Evolutionary conservation across 1,140 invertebrate species (phyloP).

Genomic region (Drosophila ironensis): DNA sequence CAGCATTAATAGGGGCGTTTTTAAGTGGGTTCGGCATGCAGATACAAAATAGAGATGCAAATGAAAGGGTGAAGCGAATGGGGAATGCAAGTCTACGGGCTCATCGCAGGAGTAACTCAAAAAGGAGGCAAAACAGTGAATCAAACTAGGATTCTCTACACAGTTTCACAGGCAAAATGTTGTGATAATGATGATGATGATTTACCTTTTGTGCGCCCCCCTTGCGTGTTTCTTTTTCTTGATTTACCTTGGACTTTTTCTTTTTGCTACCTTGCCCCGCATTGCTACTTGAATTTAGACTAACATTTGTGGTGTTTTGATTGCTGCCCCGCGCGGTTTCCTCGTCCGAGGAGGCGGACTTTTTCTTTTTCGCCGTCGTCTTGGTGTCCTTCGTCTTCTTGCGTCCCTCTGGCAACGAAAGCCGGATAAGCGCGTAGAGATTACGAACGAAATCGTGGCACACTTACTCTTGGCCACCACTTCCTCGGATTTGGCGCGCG

Average conservation of each 20-base stretch:
- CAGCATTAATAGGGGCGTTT: not conserved
- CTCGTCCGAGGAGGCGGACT: constrained; percentile 74
- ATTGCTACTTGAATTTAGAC: constrained; percentile 40
- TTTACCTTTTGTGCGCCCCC: constrained; percentile 82
- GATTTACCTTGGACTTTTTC: constrained; percentile 82
- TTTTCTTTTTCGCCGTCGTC: constrained; percentile 77
- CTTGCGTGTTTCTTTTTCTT: constrained; percentile 82
- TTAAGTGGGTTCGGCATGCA: not conserved
- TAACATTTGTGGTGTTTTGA: constrained; percentile 48
- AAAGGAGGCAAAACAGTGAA: constrained; percentile 6
- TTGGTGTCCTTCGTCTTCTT: constrained; percentile 84
- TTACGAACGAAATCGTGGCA: too few species aligned
- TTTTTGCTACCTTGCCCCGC: constrained; percentile 79
- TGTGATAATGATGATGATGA: constrained; percentile 74
- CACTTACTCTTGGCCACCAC: constrained; percentile 83
- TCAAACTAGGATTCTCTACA: constrained; percentile 17
- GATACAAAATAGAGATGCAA: constrained; percentile 15
- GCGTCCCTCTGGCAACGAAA: constrained; percentile 83
- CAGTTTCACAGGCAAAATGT: constrained; percentile 19
- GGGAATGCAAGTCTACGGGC: not conserved
- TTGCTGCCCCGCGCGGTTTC: constrained; percentile 52
- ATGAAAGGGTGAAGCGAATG: constrained; percentile 16
- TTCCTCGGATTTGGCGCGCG: constrained; percentile 85
- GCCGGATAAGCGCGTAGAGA: too few species aligned
- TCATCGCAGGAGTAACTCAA: too few species aligned